Percentiles rank a stretch among this genome's conserved stretches.
These are phyloP conservation scores for Enteromius trimaculatus DNA, from an alignment of 2,797 vertebrate genomes.

Conservation along the genomic window DNA sequence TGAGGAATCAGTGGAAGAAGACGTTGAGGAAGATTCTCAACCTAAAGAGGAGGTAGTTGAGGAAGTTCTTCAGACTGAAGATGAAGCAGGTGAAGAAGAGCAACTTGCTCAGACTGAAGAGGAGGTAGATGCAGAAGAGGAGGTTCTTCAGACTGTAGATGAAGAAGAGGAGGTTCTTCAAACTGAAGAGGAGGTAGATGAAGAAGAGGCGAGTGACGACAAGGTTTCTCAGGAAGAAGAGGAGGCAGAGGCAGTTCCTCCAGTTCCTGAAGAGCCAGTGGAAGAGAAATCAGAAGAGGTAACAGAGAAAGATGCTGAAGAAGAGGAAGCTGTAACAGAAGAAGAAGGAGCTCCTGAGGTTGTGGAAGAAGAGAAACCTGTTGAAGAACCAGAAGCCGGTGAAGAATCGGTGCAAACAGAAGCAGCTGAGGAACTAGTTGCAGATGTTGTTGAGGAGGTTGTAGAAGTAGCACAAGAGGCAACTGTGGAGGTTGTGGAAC, in stretches of 20 bases:
- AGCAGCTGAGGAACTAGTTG: conserved; percentile 50
- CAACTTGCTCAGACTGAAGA: conserved; percentile 48
- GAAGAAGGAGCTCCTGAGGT: neutral
- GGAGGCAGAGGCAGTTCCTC: neutral
- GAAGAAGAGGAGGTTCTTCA: conserved; percentile 34
- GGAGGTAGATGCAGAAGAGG: conserved; percentile 43
- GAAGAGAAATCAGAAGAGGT: conserved; percentile 33
- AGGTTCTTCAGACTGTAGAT: conserved; percentile 23
- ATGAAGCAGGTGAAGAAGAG: conserved; percentile 42
- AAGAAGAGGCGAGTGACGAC: neutral
- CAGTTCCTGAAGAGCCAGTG: conserved; percentile 19
- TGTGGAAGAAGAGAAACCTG: conserved; percentile 18
- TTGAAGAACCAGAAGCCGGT: conserved; percentile 48
- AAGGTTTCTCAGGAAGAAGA: too few species aligned
- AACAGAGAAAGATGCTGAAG: conserved; percentile 14
- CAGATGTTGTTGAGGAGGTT: conserved; percentile 73
- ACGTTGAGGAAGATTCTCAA: conserved; percentile 34
- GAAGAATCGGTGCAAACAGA: conserved; percentile 23
- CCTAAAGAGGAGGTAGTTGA: conserved; percentile 24
- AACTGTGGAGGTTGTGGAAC: conserved; percentile 73
- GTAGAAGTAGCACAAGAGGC: conserved; percentile 72
- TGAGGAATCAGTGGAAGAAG: conserved; percentile 47
- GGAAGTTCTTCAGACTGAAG: conserved; percentile 15
- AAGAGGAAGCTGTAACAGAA: conserved; percentile 4
- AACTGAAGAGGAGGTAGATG: conserved; percentile 47